Evolutionary conservation across 2,113 vertebrate genomes (phyloP), one percentile per base, ranked within the genome.

Genomic region (Actenoides hombroni): DNA sequence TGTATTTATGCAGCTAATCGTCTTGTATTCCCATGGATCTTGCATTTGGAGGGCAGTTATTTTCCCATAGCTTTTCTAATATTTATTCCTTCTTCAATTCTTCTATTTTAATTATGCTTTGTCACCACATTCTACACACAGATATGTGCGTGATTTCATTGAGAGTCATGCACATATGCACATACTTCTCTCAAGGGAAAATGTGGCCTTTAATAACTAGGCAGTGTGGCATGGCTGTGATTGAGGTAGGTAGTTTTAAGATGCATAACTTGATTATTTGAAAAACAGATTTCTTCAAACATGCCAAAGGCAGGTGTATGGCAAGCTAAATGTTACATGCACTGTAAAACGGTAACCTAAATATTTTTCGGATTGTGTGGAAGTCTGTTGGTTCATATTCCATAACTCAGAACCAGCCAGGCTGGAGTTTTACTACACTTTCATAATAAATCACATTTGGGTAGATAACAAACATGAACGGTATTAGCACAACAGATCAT

Each of bases 241-340:
- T 71, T 56, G 77, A 90, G 19, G 23, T 35, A 88, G 63, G 37
- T 26, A 90, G 71, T 61, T 95, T 83, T 63, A 90, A 92, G 79
- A 77, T 89, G 53, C 78, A n/a, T 73, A 59, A 80, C 35, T 91
- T 73, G 37, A 80, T 95, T 82, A 90, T 96, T 94, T 93, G 16
- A n/a, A 80, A 90, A 81, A 5, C n/a, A 88, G 37, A 39, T 88
- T 91, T 92, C 63, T 77, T 83, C 33, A 81, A 77, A 78, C 42
- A 26, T 83, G 63, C 49, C 75, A 81, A 86, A 88, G 46, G 79
- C 68, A 88, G 54, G 29, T 86, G 40, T 70, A 74, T 81, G 75
- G 77, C 76, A 93, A 92, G 31, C 26, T 93, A 60, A 83, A 90
- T 64, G n/a, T 69, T 94, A 60, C 1, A 2, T 64, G 35, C 88